Evolutionary conservation across 2,888 invertebrate genomes (phyloP).

Genomic region (Philaethria dido): DNA sequence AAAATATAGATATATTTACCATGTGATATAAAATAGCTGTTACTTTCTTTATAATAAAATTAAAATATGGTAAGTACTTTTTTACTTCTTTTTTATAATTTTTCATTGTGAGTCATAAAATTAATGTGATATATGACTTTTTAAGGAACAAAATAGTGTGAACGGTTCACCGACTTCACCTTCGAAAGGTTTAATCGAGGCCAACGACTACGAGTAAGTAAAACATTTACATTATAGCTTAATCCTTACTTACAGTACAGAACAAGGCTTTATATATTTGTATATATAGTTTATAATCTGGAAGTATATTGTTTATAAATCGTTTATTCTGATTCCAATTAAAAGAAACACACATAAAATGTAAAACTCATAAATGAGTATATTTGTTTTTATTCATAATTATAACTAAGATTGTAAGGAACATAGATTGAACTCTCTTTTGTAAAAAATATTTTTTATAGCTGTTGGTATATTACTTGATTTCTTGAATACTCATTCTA

Average conservation of each 20-base stretch:
- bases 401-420: too few relatives aligned
- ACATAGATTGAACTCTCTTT: too few relatives aligned
- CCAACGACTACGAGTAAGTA: slow-evolving; percentile 71
- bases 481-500: too few relatives aligned
- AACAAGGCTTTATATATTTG: neutral
- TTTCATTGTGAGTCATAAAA: slow-evolving; percentile 22
- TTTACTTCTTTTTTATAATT: slow-evolving; percentile 19
- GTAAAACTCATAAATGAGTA: too few relatives aligned
- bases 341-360: too few relatives aligned
- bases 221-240: slow-evolving; percentile 26
- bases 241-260: neutral
- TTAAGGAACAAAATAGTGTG: slow-evolving; percentile 55
- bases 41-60: slow-evolving; percentile 39
- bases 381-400: too few relatives aligned
- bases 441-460: too few relatives aligned
- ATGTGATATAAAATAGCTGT: slow-evolving; percentile 17
- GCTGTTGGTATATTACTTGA: too few relatives aligned
- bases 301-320: too few relatives aligned
- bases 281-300: neutral
- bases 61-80: slow-evolving; percentile 33
- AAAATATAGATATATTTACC: neutral
- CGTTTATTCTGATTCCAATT: too few relatives aligned
- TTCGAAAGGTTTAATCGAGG: slow-evolving; percentile 54
- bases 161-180: slow-evolving; percentile 60
- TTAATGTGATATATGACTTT: slow-evolving; percentile 26